Evolutionary conservation across 1,140 invertebrate genomes (phyloP), one percentile per base, ranked within the genome.

Genomic region (Sarcophaga peregrina): DNA sequence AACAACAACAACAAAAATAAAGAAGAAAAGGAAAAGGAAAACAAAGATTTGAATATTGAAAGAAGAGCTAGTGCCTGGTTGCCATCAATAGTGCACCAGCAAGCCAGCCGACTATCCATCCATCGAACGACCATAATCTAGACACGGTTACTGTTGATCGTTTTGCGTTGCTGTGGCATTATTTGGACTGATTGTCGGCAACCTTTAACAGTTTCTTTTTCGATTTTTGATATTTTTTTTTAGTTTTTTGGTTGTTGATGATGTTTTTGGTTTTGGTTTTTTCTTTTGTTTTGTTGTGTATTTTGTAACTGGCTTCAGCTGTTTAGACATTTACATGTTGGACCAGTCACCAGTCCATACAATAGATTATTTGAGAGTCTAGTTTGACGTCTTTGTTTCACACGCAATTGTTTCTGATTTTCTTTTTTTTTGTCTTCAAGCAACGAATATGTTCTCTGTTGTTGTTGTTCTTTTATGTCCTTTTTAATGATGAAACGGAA

Each of bases 341-440:
- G 47, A 20, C 46, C 17, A 20, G n/a, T 78, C 47, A 13, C 8
- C 50, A 74, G 0, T 37, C 25, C 47, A 78, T 48, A 78, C 75
- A 78, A 78, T 78, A 78, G 75, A 78, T 78, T 78, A 78, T 78
- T 78, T 20, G 47, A 10, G 48, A 20, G 75, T 78, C 75, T 78
- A 78, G 47, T 78, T 78, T 78, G 75, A 78, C 75, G 75, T 78
- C 47, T 78, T 78, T 20, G 75, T 78, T 78, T 78, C 75, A 78
- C 75, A 78, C 75, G 75, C 75, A 78, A 78, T 20, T 78, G 62
- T 68, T 58, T 13, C 6, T n/a, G 54, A n/a, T 58, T 58, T 58
- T 7, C n/a, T 58, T 13, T 58, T 15, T 58, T 1, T 13, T 58
- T 58, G 15, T 13, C 15, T n/a, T 11, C 54, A 58, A 58, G 4